Evolutionary conservation across 2,888 invertebrate species (phyloP).

Genomic region (Napeogenes inachia): DNA sequence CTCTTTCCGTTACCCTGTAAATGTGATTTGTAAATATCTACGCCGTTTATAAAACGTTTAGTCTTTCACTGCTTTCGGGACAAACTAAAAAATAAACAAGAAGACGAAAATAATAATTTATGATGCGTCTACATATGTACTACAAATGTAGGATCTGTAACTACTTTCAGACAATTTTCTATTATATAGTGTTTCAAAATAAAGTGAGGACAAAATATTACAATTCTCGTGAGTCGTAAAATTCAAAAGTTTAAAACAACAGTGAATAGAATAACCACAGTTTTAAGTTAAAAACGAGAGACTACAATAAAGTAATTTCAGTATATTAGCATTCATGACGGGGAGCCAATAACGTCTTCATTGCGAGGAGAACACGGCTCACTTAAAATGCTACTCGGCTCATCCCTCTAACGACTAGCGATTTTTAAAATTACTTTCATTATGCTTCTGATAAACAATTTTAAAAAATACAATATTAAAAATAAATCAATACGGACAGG

Average conservation of each 20-base stretch:
- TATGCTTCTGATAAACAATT: not conserved
- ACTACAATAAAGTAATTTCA: slow-evolving; percentile 1
- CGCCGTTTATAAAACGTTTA: not conserved
- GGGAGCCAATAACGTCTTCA: slow-evolving; percentile 27
- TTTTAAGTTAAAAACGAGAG: slow-evolving; percentile 1
- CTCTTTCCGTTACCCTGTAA: not conserved
- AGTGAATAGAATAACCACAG: not conserved
- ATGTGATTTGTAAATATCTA: slow-evolving; percentile 15
- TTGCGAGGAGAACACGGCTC: slow-evolving; percentile 21
- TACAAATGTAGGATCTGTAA: no score
- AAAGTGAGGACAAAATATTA: no score
- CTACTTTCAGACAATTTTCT: no score
- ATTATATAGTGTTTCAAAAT: no score
- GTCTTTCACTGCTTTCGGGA: no score
- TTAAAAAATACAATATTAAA: no score
- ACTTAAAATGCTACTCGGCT: slow-evolving; percentile 28
- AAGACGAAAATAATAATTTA: no score
- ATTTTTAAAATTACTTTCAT: slow-evolving; percentile 12
- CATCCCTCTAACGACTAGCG: slow-evolving; percentile 21
- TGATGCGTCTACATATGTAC: no score
- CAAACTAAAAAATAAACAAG: no score
- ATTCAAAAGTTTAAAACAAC: not conserved
- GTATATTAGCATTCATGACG: slow-evolving; percentile 27
- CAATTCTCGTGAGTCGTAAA: no score
- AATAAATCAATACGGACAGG: no score